Conservation (phyloP, 2,888 invertebrate genomes). For the Napeogenes inachia region DNA sequence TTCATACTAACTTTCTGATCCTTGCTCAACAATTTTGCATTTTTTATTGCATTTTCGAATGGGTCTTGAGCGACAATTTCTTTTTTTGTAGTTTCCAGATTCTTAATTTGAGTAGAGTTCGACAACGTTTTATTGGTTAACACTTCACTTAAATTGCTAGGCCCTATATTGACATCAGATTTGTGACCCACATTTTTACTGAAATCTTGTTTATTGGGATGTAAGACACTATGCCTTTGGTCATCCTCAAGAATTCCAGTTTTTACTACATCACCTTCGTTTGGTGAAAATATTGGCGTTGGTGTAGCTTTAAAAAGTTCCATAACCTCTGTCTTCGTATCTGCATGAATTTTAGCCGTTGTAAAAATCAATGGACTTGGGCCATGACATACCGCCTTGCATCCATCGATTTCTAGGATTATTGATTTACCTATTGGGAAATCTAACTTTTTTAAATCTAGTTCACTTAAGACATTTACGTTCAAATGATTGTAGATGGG, state of each 20-base stretch:
- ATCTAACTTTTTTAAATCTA: slow-evolving; percentile 38
- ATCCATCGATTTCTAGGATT: slow-evolving; percentile 57
- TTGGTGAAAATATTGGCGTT: slow-evolving; percentile 62
- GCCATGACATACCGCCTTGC: slow-evolving; percentile 44
- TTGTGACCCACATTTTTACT: slow-evolving; percentile 12
- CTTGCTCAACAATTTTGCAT: slow-evolving; percentile 3
- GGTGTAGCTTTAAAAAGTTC: slow-evolving; percentile 63
- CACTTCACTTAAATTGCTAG: neutral
- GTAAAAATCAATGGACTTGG: slow-evolving; percentile 66
- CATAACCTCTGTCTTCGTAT: slow-evolving; percentile 56
- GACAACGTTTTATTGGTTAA: neutral
- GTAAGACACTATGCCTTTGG: slow-evolving; percentile 6
- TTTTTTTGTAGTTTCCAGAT: slow-evolving; percentile 8
- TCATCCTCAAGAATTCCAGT: slow-evolving; percentile 23
- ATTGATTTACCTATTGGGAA: slow-evolving; percentile 49
- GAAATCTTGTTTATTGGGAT: slow-evolving; percentile 6
- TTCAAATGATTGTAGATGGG: slow-evolving; percentile 59
- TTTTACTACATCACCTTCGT: slow-evolving; percentile 52
- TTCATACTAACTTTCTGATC: slow-evolving; percentile 10
- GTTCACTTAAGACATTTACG: slow-evolving; percentile 49
- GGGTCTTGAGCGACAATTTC: slow-evolving; percentile 8
- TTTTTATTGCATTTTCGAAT: neutral
- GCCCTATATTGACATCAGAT: slow-evolving; percentile 11
- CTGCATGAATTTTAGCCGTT: slow-evolving; percentile 69
- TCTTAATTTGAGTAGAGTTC: slow-evolving; percentile 8